Conservation (phyloP, 2,888 invertebrate genomes). For the Cryptocephalus primarius region DNA sequence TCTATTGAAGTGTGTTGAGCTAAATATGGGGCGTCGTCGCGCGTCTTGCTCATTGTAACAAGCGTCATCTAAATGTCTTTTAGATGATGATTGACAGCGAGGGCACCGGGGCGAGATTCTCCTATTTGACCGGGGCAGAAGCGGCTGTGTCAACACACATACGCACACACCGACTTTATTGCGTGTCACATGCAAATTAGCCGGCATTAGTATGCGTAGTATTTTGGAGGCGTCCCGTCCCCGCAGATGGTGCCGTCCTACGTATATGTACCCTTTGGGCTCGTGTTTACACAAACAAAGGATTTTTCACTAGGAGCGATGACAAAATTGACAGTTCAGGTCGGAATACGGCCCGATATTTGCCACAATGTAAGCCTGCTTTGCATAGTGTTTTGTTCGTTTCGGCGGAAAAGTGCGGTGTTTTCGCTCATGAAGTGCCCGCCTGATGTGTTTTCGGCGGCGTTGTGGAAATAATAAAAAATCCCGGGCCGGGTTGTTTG, state of each 20-base stretch:
- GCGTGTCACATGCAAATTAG: constrained; percentile 40
- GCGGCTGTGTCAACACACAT: constrained; percentile 36
- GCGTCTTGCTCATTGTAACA: too few species aligned
- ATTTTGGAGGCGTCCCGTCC: constrained; percentile 32
- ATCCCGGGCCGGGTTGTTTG: too few species aligned
- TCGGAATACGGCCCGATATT: constrained; percentile 12
- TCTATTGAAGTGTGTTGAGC: too few species aligned
- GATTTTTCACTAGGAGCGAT: constrained; percentile 24
- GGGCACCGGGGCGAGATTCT: constrained; percentile 17
- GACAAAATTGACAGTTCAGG: constrained; percentile 24
- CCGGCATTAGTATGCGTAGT: constrained; percentile 34
- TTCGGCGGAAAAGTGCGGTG: constrained; percentile 1
- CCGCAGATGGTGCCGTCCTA: constrained; percentile 26
- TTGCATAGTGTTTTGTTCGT: constrained; percentile 7
- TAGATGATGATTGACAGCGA: constrained; percentile 27
- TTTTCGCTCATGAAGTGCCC: not conserved
- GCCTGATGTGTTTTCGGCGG: too few species aligned
- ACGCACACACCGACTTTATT: constrained; percentile 25
- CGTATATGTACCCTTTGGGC: constrained; percentile 29
- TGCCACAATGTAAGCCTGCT: constrained; percentile 9
- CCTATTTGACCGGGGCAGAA: constrained; percentile 14
- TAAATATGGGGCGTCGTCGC: too few species aligned
- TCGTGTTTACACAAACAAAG: constrained; percentile 35
- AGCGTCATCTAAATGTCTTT: not conserved
- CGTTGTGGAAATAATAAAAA: too few species aligned